Evolutionary conservation across 2,888 invertebrate species (phyloP).

Genomic region (Drosophila meridionalis): DNA sequence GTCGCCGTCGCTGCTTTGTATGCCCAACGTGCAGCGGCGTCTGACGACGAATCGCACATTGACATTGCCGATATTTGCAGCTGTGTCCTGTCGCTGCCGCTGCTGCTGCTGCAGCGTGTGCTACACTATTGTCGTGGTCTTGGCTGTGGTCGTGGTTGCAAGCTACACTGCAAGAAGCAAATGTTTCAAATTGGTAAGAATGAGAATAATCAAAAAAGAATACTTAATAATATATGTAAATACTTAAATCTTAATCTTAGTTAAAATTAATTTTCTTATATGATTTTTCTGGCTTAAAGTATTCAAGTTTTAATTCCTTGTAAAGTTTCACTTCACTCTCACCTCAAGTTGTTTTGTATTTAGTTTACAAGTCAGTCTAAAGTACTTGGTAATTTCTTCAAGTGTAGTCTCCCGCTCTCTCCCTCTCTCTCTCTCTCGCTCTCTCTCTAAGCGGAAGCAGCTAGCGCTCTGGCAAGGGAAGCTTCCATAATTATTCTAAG

Average conservation of each 20-base stretch:
- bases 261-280: background rate
- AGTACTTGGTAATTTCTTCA: background rate
- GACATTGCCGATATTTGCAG: constrained; percentile 66
- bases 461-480: constrained; percentile 25
- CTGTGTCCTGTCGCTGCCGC: constrained; percentile 43
- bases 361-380: background rate
- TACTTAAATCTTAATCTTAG: background rate
- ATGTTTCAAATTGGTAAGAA: background rate
- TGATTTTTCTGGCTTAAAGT: background rate
- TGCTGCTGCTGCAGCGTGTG: constrained; percentile 36
- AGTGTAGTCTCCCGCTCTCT: constrained; percentile 11
- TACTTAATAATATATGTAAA: background rate
- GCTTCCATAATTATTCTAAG: constrained; percentile 68
- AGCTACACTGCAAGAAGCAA: constrained; percentile 1
- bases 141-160: constrained; percentile 21
- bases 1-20: constrained; percentile 65
- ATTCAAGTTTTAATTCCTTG: background rate
- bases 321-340: background rate
- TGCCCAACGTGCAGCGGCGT: constrained; percentile 62
- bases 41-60: constrained; percentile 39
- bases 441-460: constrained; percentile 58
- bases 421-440: background rate
- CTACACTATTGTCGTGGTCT: constrained; percentile 36
- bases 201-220: too few relatives aligned
- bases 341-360: background rate